Evolutionary conservation across 35 echinoderm and acorn worm genomes (phyloP).

Genomic region (Amphiura filiformis): DNA sequence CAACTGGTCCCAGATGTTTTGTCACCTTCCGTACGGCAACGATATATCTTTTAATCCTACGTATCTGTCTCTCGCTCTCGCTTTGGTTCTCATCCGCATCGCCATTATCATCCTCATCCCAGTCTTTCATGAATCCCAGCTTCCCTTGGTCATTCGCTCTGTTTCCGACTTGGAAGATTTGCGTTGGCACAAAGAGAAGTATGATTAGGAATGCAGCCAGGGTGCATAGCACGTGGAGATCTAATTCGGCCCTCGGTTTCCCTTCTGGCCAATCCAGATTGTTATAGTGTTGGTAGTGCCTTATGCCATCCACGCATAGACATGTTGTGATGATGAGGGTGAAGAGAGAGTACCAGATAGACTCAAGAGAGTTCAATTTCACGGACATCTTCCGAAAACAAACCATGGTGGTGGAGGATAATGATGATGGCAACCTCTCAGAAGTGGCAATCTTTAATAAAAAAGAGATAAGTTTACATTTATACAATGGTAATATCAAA

Average conservation of each 20-base stretch:
- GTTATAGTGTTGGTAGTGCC: slow-evolving; percentile 72
- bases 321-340: slow-evolving; percentile 61
- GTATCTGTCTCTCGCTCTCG: background rate
- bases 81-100: no score
- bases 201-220: slow-evolving; percentile 69
- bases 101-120: slow-evolving; percentile 20
- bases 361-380: slow-evolving; percentile 80
- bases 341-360: slow-evolving; percentile 91
- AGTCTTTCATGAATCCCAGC: slow-evolving; percentile 68
- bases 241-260: slow-evolving; percentile 19
- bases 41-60: slow-evolving; percentile 11
- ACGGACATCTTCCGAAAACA: slow-evolving; percentile 56
- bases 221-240: slow-evolving; percentile 66
- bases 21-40: slow-evolving; percentile 21
- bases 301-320: slow-evolving; percentile 64
- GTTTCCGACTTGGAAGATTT: slow-evolving; percentile 92
- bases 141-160: slow-evolving; percentile 84
- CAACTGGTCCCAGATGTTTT: slow-evolving; percentile 88
- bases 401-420: slow-evolving; percentile 19
- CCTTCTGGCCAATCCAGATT: slow-evolving; percentile 77
- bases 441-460: no score
- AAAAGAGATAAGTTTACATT: no score
- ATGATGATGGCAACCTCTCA: background rate
- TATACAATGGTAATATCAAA: no score
- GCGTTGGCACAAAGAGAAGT: slow-evolving; percentile 88